Percentiles rank a stretch among this genome's conserved stretches.
Conservation (phyloP, 2,888 invertebrate genomes). For the Cerastoderma edule region DNA sequence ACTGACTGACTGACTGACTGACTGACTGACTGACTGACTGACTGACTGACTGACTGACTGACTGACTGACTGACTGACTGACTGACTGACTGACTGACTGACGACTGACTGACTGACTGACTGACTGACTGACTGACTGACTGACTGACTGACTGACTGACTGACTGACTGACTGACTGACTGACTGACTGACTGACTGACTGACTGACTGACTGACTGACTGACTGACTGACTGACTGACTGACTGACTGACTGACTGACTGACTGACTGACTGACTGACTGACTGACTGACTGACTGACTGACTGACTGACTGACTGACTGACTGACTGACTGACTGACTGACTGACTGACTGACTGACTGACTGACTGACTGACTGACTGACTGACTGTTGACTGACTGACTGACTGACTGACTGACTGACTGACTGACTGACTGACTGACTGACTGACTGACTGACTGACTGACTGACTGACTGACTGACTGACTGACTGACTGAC, state of each 20-base stretch:
- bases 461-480: constrained; percentile 49
- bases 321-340: constrained; percentile 34
- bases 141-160: constrained; percentile 1
- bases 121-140: constrained; percentile 1
- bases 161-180: constrained; percentile 1
- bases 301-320: constrained; percentile 20
- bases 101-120: not conserved
- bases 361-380: constrained; percentile 37
- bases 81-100: constrained; percentile 1
- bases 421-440: constrained; percentile 54
- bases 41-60: constrained; percentile 26
- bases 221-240: constrained; percentile 26
- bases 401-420: constrained; percentile 45
- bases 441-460: constrained; percentile 51
- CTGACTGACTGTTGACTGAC: constrained; percentile 52
- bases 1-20: constrained; percentile 35
- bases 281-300: constrained; percentile 27
- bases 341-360: constrained; percentile 33
- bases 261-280: constrained; percentile 39
- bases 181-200: constrained; percentile 1
- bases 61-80: constrained; percentile 1
- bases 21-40: constrained; percentile 34
- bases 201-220: constrained; percentile 1
- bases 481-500: constrained; percentile 34
- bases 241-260: constrained; percentile 42